Evolutionary conservation across 1,140 invertebrate species (phyloP), one percentile per base, ranked within the genome.

Genomic region (Bombus terrestris): DNA sequence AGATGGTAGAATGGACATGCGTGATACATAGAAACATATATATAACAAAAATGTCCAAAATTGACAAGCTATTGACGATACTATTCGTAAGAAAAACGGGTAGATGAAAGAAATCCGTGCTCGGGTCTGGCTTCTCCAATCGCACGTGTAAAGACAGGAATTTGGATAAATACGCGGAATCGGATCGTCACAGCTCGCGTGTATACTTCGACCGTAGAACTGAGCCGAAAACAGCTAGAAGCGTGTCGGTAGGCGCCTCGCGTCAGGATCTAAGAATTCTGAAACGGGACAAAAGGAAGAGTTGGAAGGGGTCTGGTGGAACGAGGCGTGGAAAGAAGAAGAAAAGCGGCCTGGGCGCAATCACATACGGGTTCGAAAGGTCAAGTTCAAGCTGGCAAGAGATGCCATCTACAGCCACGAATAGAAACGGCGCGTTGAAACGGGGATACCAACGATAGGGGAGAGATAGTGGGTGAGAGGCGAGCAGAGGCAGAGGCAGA

Each of bases 361-460:
- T 90, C 87, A 85, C 89, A 72, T 80, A 78, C 80, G 77, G 81
- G 87, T 91, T 89, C 80, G 66, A 88, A 86, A 92, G 91, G 91
- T 92, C 91, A 92, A 92, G 91, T 91, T 87, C 89, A 89, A 85
- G 88, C 87, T 78, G 78, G 81, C 79, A 66, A 57, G 81, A 87
- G 75, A 87, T 91, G 84, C 85, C 79, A 85, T 86, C 84, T 91
- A 72, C 66, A 83, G 84, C 66, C 82, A 62, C 79, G 82, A 85
- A 86, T 88, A 87, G 82, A 83, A 81, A 89, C 47, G 86, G 72
- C 59, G 43, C 69, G 71, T 28, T 64, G 86, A 86, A 75, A 79
- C 62, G 68, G 47, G 59, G 68, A 81, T 75, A 79, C 57, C 39
- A 32, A 39, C 68, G 66, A 87, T 73, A 86, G 83, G 82, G 71